These are phyloP conservation scores for Penaeus vannamei DNA, from an alignment of 1,140 invertebrate species.

Conservation along the genomic window DNA sequence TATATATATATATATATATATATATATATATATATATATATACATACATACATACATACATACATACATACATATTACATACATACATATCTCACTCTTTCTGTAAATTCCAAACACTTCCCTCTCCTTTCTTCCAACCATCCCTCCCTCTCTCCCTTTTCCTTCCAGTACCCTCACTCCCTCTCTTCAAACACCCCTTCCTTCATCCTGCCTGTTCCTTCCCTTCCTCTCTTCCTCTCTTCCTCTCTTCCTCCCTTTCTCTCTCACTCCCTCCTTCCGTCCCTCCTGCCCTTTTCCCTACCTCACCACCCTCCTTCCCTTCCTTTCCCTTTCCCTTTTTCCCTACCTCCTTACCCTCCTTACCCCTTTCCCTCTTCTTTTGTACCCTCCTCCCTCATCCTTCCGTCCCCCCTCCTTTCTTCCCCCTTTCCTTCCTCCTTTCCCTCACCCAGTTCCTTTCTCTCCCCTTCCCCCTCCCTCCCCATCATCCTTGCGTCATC, in stretches of 20 bases:
- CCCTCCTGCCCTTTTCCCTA: not conserved
- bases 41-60: not conserved
- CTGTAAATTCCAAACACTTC: not conserved
- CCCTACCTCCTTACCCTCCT: not conserved
- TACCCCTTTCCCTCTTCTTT: not conserved
- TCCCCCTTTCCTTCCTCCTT: not conserved
- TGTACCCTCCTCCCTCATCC: not conserved
- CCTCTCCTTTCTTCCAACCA: not conserved
- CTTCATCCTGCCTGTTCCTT: not conserved
- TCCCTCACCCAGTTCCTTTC: not conserved
- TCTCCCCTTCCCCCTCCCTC: not conserved
- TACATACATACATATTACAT: not conserved
- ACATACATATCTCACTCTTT: not conserved
- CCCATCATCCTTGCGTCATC: too few species aligned
- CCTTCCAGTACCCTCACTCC: not conserved
- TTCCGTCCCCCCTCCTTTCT: too few species aligned
- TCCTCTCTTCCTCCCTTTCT: not conserved
- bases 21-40: not conserved
- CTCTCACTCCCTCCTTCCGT: not conserved
- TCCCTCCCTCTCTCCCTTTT: not conserved
- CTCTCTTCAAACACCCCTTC: not conserved
- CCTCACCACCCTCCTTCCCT: not conserved
- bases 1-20: not conserved
- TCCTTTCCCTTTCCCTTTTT: not conserved
- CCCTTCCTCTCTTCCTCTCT: not conserved